Evolutionary conservation across 2,888 invertebrate species (phyloP), one percentile per base, ranked within the genome.

Genomic region (Mesorhabditis sp.): DNA sequence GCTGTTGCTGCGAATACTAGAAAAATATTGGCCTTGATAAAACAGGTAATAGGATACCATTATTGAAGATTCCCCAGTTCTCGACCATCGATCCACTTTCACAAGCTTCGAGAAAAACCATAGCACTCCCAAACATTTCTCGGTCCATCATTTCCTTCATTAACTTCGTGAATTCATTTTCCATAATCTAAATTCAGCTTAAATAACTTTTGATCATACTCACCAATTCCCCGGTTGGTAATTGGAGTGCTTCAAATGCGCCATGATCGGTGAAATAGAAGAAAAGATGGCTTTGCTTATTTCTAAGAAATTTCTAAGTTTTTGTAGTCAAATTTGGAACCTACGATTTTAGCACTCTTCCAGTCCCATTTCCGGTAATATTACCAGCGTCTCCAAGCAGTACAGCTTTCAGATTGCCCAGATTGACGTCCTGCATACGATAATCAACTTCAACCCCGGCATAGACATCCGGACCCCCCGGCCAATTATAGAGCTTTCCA

Each of bases 231-330:
- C 78, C 82, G 4, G 74, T 67, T 4, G 89, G 89, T 79, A 89
- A 89, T 4, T 86, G 88, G 15, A 90, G 78, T 43, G 90, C 74
- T 4, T 89, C 89, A 6, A 88, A 87, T 13, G 87, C 89, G 66
- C 90, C 90, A 81, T 90, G 90, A 80, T 90, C 90, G 58, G 87
- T 88, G 86, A 89, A 89, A 83, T 89, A 89, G 65, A 90, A 87
- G 85, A 90, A 90, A 15, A 90, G 83, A 76, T 88, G 86, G 80
- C 90, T 89, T 75, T 88, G 85, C 6, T 89, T 87, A n/a, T 88
- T 89, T 84, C 68, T 69, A 42, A 28, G 45, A 65, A 28, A 7
- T 61, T 50, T 42, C 42, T 61, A 13, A 28, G n/a, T 61, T 50
- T 67, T 44, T 28, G 7, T 41, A 15, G 10, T 28, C 42, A 58